These are phyloP conservation scores for Micronycteris hirsuta DNA, from an alignment of 2,113 vertebrate genomes.

Conservation along the genomic window DNA sequence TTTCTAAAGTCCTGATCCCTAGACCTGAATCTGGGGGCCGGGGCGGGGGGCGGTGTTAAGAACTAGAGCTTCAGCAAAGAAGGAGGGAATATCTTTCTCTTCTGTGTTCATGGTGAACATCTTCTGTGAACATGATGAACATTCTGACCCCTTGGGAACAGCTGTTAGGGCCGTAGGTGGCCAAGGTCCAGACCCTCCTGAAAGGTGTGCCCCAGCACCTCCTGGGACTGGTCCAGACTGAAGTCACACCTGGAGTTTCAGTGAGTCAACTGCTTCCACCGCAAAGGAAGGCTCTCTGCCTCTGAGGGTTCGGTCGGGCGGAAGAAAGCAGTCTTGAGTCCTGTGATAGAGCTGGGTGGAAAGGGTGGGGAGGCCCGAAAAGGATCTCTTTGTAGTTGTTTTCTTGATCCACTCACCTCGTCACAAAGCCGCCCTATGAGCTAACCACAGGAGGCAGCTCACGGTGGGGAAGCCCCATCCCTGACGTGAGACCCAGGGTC, in stretches of 20 bases:
- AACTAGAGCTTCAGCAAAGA: background rate
- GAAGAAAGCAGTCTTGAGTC: background rate
- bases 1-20: background rate
- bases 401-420: background rate
- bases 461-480: background rate
- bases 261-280: background rate
- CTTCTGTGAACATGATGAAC: background rate
- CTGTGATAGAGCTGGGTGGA: background rate
- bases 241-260: background rate
- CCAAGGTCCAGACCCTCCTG: no score
- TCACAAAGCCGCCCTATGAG: background rate
- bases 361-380: background rate
- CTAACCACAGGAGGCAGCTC: no score
- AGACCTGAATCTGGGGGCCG: background rate
- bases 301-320: background rate
- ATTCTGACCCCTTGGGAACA: background rate
- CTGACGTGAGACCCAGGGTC: background rate
- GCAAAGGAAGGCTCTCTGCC: background rate
- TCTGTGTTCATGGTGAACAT: background rate
- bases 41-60: background rate
- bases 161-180: background rate
- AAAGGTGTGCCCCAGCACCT: background rate
- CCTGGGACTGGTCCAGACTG: background rate
- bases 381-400: background rate
- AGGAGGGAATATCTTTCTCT: background rate